Evolutionary conservation across 2,113 vertebrate species (phyloP).

Genomic region (Elephantulus edwardii): DNA sequence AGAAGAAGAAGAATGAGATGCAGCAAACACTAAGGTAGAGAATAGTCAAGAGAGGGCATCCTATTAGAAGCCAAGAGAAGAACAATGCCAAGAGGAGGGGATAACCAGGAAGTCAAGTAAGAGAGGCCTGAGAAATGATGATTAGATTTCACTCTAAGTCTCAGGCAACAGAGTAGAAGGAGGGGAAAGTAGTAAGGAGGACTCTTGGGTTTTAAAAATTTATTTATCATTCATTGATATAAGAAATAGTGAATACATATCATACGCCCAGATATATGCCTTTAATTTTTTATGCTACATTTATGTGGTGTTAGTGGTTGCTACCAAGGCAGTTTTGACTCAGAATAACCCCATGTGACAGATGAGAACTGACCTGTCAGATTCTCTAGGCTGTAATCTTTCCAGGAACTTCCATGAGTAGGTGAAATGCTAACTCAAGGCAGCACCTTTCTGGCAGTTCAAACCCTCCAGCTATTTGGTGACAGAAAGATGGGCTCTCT

Average conservation of each 20-base stretch:
- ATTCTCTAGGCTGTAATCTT: no score
- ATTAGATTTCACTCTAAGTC: background rate
- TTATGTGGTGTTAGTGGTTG: background rate
- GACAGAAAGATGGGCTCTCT: no score
- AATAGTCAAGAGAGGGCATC: background rate
- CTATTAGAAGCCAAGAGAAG: background rate
- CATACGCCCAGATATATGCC: background rate
- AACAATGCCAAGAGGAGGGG: background rate
- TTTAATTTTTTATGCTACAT: background rate
- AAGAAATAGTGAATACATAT: background rate
- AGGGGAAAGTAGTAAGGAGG: background rate
- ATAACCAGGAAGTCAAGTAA: background rate
- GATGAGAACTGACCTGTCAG: background rate
- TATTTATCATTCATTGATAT: conserved; percentile 18
- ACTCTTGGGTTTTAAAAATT: background rate
- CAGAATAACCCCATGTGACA: background rate
- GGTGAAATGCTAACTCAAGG: no score
- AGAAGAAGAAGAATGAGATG: background rate
- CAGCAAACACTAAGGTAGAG: background rate
- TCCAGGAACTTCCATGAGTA: no score
- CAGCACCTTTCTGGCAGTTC: no score
- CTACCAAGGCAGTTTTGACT: background rate
- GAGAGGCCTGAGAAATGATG: background rate
- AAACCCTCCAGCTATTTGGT: no score
- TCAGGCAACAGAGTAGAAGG: background rate